Evolutionary conservation across 2,888 invertebrate genomes (phyloP).

Genomic region (Aspidiotus rigidus): DNA sequence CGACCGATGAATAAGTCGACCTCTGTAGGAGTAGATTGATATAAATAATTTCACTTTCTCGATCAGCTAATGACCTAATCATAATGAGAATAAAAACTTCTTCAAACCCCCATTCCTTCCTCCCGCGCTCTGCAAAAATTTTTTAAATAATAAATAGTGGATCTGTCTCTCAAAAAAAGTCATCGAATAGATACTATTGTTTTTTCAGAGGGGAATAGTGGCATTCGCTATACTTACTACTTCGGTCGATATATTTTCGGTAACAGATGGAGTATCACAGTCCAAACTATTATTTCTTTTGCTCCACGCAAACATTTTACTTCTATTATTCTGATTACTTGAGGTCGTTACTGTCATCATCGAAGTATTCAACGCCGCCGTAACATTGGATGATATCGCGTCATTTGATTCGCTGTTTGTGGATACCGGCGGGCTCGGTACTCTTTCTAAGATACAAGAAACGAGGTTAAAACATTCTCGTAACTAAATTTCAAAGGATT

Average conservation of each 20-base stretch:
- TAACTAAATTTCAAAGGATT: neutral
- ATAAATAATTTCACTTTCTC: too few relatives aligned
- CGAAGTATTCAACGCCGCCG: slow-evolving; percentile 4
- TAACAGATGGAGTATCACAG: slow-evolving; percentile 32
- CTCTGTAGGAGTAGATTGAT: too few relatives aligned
- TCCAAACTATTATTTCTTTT: slow-evolving; percentile 28
- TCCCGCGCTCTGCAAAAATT: too few relatives aligned
- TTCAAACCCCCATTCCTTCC: too few relatives aligned
- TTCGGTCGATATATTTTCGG: slow-evolving; percentile 22
- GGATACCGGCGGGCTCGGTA: slow-evolving; percentile 24
- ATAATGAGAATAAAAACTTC: too few relatives aligned
- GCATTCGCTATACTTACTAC: neutral
- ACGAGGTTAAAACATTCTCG: neutral
- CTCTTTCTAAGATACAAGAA: slow-evolving; percentile 12
- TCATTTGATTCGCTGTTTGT: slow-evolving; percentile 13
- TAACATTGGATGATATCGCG: slow-evolving; percentile 14
- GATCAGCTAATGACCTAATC: too few relatives aligned
- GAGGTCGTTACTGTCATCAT: neutral
- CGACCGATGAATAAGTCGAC: too few relatives aligned
- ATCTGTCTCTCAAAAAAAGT: too few relatives aligned
- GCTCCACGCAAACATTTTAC: slow-evolving; percentile 13
- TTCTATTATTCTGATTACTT: neutral
- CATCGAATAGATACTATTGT: too few relatives aligned
- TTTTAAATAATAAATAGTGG: too few relatives aligned
- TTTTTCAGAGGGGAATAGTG: too few relatives aligned